These are phyloP conservation scores for Drosophila nasuta DNA, from an alignment of 1,140 invertebrate genomes.

Conservation along the genomic window DNA sequence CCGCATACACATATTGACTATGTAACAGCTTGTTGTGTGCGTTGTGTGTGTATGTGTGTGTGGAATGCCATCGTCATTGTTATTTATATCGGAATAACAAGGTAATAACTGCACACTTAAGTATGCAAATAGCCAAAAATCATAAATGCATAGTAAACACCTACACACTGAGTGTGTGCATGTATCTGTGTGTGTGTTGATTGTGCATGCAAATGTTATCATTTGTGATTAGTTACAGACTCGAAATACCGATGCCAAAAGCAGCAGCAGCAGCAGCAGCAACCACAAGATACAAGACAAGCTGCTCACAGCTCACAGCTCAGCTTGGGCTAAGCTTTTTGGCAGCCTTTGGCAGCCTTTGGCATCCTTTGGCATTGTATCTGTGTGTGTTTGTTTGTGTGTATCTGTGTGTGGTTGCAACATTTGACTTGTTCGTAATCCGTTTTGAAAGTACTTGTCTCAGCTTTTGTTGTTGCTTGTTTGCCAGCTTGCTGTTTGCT, in stretches of 20 bases:
- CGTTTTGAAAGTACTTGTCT: conserved; percentile 1
- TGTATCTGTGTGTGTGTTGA: conserved; percentile 14
- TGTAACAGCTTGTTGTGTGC: background rate
- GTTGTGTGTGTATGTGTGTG: background rate
- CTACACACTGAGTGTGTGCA: conserved; percentile 26
- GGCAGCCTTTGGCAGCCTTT: conserved; percentile 6
- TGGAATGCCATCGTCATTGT: conserved; percentile 46
- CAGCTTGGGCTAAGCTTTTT: conserved; percentile 39
- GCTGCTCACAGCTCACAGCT: conserved; percentile 50
- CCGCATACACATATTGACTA: background rate
- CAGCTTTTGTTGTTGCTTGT: conserved; percentile 4
- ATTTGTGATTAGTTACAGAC: conserved; percentile 83
- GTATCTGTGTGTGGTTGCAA: conserved; percentile 13
- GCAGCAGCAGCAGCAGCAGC: conserved; percentile 39
- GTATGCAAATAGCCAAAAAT: conserved; percentile 77
- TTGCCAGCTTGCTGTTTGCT: background rate
- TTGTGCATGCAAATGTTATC: conserved; percentile 81
- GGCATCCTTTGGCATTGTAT: conserved; percentile 14
- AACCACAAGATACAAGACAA: conserved; percentile 25
- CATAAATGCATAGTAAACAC: conserved; percentile 62
- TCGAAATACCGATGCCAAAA: conserved; percentile 66
- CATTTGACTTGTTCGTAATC: conserved; percentile 29
- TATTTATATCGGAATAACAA: conserved; percentile 83
- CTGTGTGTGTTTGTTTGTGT: background rate
- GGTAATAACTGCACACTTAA: conserved; percentile 83